Percentiles rank a stretch among this genome's conserved stretches.
phyloP scores from a whole-genome alignment of 1,140 invertebrate genomes.

The Cyclargus thomasi region DNA sequence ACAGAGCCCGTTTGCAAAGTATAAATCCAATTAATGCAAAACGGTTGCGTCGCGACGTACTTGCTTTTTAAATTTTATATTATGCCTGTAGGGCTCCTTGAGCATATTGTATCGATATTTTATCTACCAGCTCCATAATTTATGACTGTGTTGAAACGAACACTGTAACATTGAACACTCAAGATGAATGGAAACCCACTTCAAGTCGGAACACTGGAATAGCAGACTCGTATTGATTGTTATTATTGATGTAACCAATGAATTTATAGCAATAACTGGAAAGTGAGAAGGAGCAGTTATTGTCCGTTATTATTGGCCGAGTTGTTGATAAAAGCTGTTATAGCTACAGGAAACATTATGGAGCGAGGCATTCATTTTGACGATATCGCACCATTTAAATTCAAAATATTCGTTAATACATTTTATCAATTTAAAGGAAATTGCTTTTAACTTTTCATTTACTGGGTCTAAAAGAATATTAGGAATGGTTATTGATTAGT shows the following conservation, averaged over 20 bases:
- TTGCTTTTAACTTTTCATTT: too few species aligned
- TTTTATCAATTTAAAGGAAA: too few species aligned
- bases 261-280: constrained; percentile 1
- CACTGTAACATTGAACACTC: constrained; percentile 4
- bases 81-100: not conserved
- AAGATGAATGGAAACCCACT: not conserved
- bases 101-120: constrained; percentile 2
- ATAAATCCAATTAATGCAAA: constrained; percentile 55
- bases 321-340: not conserved
- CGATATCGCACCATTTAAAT: not conserved
- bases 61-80: constrained; percentile 40
- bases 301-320: not conserved
- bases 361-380: not conserved
- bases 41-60: constrained; percentile 31
- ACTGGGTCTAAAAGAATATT: too few species aligned
- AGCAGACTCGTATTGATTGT: constrained; percentile 7
- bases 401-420: too few species aligned
- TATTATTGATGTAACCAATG: not conserved
- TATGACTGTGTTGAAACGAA: not conserved
- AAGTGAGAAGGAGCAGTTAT: constrained; percentile 4
- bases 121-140: not conserved
- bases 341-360: not conserved
- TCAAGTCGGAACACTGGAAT: not conserved
- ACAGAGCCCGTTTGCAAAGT: constrained; percentile 38
- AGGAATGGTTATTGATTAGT: too few species aligned